Base-by-base conservation (phyloP, 1,140 invertebrate genomes). In the Euglossa dilemma region DNA sequence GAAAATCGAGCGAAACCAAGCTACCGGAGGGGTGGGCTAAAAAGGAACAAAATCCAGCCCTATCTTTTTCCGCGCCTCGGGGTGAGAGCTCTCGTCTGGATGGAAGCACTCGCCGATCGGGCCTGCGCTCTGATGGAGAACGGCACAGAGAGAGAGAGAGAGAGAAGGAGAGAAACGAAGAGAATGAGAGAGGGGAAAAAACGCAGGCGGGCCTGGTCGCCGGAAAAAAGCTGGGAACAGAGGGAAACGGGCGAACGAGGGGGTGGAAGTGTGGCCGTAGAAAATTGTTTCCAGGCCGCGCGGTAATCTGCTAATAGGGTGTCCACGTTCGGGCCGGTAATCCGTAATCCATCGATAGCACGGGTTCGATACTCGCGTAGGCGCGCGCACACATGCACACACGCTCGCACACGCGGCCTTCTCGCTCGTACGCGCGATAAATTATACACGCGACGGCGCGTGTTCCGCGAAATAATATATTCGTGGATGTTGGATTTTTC, bases 271-370 rank as follows among this genome's bases (percentile, higher is more conserved):
- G 77, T 79, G 83, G 85, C 86, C 84, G 85, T 83, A 80, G 87
- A 93, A 92, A 93, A 92, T 92, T 89, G 92, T 92, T 92, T 89
- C 74, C 83, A 83, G 82, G 77, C 86, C 80, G 72, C 75, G 88
- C 85, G 87, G 89, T 92, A 93, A 93, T 93, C 92, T 90, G 91
- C 89, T 93, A 93, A 93, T 92, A 93, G 91, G 89, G 83, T 84
- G 89, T 89, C 85, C 85, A 76, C 89, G 85, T 92, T 90, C 84
- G 71, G 66, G 64, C 85, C 86, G 72, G 81, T 92, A 92, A 93
- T 93, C 92, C 90, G 83, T 91, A 92, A 93, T 92, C 91, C 88
- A 83, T 90, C 88, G 90, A 91, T 93, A 91, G 12, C 87, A 57
- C 47, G 20, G 18, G 20, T n/a, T 56, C 63, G 52, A 66, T 67